phyloP scores from a whole-genome alignment of 37 sponge, comb jelly and placozoan species.

The Cliona cf. orientalis region DNA sequence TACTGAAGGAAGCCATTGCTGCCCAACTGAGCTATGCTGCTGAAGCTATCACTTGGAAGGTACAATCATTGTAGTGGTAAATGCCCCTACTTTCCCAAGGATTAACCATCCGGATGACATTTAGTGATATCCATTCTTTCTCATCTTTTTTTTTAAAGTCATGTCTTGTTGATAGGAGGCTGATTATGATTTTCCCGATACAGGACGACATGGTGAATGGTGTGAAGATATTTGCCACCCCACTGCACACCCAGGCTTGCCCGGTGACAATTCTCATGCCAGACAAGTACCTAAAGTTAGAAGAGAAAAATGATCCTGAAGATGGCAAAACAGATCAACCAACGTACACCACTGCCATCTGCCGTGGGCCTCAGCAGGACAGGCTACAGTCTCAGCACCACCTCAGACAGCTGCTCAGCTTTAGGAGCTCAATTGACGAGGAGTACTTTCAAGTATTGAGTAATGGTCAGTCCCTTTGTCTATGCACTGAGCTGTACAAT shows the following conservation, averaged over 20 bases:
- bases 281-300: neutral
- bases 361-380: neutral
- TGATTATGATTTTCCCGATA: neutral
- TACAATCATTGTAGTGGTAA: neutral
- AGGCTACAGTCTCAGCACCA: neutral
- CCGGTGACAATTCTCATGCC: slow-evolving; percentile 65
- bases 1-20: slow-evolving; percentile 19
- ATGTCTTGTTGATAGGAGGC: neutral
- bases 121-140: neutral
- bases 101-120: no score
- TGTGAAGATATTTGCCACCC: slow-evolving; percentile 39
- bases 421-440: no score
- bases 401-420: neutral
- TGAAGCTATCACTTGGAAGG: slow-evolving; percentile 36
- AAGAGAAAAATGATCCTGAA: neutral
- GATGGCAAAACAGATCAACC: neutral
- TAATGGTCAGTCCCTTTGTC: no score
- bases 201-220: slow-evolving; percentile 18
- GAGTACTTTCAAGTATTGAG: no score
- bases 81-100: no score
- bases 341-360: neutral
- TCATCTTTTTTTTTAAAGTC: neutral
- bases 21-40: slow-evolving; percentile 22
- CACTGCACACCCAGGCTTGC: slow-evolving; percentile 34
- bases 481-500: no score